Conservation (phyloP, 2,888 invertebrate species). For the Agrotis segetum region DNA sequence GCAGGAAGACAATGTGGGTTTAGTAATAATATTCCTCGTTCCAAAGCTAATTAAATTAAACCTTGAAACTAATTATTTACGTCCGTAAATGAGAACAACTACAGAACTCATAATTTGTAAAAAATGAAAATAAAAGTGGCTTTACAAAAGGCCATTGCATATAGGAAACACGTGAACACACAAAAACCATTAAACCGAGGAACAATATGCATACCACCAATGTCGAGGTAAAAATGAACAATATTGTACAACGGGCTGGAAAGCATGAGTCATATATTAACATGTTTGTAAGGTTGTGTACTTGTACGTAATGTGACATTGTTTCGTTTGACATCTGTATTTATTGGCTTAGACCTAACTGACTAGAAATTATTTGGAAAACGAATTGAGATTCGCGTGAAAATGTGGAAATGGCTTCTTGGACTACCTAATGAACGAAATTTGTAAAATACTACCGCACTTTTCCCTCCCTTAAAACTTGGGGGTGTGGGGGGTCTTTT, state of each 20-base stretch:
- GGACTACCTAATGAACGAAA: not conserved
- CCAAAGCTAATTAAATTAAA: not conserved
- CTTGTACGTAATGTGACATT: slow-evolving; percentile 42
- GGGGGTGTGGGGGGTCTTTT: no score
- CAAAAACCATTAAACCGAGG: slow-evolving; percentile 48
- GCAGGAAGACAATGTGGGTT: no score
- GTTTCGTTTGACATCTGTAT: slow-evolving; percentile 39
- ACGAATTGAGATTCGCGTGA: not conserved
- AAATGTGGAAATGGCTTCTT: not conserved
- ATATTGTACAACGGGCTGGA: slow-evolving; percentile 44
- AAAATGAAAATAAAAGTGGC: slow-evolving; percentile 36
- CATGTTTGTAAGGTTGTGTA: slow-evolving; percentile 48
- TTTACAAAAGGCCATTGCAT: slow-evolving; percentile 51
- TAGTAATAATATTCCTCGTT: not conserved
- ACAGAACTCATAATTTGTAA: slow-evolving; percentile 16
- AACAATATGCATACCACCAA: slow-evolving; percentile 45
- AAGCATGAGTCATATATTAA: slow-evolving; percentile 58
- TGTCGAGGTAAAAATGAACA: slow-evolving; percentile 55
- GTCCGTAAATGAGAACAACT: slow-evolving; percentile 4
- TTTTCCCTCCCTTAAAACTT: no score
- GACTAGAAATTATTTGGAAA: not conserved
- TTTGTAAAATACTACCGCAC: no score
- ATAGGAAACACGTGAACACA: slow-evolving; percentile 41
- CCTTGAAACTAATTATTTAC: not conserved
- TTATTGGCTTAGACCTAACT: slow-evolving; percentile 19